These are phyloP conservation scores for Pomacea canaliculata DNA, from an alignment of 2,888 invertebrate species.

Conservation along the genomic window DNA sequence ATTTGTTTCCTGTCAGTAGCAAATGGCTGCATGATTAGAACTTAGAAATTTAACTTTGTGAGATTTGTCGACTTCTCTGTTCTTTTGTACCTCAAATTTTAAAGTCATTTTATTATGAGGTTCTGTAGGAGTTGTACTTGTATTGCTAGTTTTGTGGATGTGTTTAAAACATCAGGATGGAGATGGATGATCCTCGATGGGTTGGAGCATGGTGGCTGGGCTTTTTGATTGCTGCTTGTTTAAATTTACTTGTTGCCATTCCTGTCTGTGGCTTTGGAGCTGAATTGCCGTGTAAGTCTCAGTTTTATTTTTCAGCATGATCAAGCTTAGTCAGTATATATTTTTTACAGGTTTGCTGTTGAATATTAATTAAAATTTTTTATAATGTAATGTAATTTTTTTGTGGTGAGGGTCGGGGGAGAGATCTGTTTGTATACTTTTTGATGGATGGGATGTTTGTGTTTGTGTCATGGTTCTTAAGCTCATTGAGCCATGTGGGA, in stretches of 20 bases:
- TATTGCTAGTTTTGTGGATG: background rate
- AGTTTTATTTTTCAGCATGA: background rate
- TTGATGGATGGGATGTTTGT: too few relatives aligned
- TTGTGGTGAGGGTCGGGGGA: too few relatives aligned
- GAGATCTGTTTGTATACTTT: too few relatives aligned
- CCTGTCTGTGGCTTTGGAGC: conserved; percentile 80
- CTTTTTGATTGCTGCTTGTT: conserved; percentile 77
- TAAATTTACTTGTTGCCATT: conserved; percentile 76
- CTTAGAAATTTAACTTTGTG: background rate
- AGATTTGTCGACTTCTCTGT: too few relatives aligned
- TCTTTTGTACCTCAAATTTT: background rate
- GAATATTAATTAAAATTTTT: too few relatives aligned
- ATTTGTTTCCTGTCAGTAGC: background rate
- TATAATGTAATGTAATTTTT: too few relatives aligned
- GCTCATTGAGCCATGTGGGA: too few relatives aligned
- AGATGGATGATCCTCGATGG: conserved; percentile 78
- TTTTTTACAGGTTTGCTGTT: too few relatives aligned
- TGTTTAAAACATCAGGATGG: conserved; percentile 72
- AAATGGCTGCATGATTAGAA: background rate
- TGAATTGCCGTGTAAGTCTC: conserved; percentile 74
- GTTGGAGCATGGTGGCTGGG: conserved; percentile 86
- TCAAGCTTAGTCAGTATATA: too few relatives aligned
- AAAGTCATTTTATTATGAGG: background rate
- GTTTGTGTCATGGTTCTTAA: too few relatives aligned
- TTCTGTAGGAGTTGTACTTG: background rate